Conservation (phyloP, 2,113 vertebrate species). For the Gallinago undulata region DNA sequence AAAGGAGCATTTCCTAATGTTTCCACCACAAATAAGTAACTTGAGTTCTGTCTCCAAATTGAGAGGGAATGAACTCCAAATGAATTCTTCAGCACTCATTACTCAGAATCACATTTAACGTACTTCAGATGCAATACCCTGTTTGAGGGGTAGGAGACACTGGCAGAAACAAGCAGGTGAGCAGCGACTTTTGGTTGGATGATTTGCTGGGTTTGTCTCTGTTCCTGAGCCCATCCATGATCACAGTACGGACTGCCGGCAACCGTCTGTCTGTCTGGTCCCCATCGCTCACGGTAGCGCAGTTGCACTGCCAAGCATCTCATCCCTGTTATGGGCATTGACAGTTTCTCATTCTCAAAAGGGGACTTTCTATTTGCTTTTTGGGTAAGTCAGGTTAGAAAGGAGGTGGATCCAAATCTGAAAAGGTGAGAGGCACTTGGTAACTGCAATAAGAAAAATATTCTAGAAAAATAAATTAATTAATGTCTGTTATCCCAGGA, state of each 20-base stretch:
- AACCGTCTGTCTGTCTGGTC: not conserved
- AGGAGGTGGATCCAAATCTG: not conserved
- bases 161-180: not conserved
- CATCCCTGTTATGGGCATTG: not conserved
- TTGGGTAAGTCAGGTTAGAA: not conserved
- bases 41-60: not conserved
- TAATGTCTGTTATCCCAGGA: not conserved
- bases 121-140: not conserved
- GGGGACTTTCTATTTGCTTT: not conserved
- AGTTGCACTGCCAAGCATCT: not conserved
- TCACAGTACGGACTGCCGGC: not conserved
- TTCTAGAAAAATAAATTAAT: not conserved
- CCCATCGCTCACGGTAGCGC: rapidly evolving
- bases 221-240: not conserved
- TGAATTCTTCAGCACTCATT: not conserved
- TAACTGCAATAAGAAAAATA: not conserved
- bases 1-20: not conserved
- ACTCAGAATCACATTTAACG: not conserved
- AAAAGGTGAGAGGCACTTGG: not conserved
- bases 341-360: not conserved
- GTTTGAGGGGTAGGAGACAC: not conserved
- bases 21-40: not conserved
- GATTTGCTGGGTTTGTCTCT: not conserved
- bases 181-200: not conserved
- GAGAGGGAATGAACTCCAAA: too few species aligned